Evolutionary conservation across 1,140 invertebrate genomes (phyloP).

Genomic region (Drosophila bocqueti): DNA sequence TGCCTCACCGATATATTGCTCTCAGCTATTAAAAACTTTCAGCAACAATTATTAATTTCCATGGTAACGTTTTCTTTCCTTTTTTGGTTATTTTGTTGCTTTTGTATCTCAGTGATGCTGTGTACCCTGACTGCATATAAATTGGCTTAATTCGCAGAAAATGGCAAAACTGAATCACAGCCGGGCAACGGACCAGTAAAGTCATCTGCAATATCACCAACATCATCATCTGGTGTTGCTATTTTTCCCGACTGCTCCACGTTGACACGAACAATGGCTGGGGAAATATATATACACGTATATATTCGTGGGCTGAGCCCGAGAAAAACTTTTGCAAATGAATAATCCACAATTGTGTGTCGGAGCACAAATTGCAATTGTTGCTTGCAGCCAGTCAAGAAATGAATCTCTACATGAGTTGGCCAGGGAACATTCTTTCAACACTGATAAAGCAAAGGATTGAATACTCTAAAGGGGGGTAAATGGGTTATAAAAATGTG

Average conservation of each 20-base stretch:
- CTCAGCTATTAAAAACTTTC: conserved; percentile 62
- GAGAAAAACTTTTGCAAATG: conserved; percentile 71
- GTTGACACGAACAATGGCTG: conserved; percentile 54
- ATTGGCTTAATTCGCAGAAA: conserved; percentile 81
- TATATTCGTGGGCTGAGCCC: conserved; percentile 36
- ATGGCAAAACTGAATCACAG: conserved; percentile 66
- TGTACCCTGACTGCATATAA: conserved; percentile 60
- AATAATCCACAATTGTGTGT: conserved; percentile 77
- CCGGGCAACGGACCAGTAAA: conserved; percentile 13
- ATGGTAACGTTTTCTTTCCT: conserved; percentile 42
- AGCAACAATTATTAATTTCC: conserved; percentile 68
- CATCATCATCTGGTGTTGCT: conserved; percentile 45
- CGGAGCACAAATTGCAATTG: conserved; percentile 77
- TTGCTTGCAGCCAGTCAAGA: conserved; percentile 70
- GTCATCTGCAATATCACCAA: conserved; percentile 43
- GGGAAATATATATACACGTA: conserved; percentile 14
- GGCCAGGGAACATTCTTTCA: neutral
- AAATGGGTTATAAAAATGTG: no score
- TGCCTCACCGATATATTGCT: conserved; percentile 1
- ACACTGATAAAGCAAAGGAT: neutral
- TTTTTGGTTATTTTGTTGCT: conserved; percentile 23
- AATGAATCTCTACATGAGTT: conserved; percentile 56
- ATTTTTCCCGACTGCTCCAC: conserved; percentile 13
- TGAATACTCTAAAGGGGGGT: neutral
- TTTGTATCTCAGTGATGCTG: conserved; percentile 39